Base-by-base conservation (phyloP, 2,797 vertebrate genomes). In the Molossus molossus region DNA sequence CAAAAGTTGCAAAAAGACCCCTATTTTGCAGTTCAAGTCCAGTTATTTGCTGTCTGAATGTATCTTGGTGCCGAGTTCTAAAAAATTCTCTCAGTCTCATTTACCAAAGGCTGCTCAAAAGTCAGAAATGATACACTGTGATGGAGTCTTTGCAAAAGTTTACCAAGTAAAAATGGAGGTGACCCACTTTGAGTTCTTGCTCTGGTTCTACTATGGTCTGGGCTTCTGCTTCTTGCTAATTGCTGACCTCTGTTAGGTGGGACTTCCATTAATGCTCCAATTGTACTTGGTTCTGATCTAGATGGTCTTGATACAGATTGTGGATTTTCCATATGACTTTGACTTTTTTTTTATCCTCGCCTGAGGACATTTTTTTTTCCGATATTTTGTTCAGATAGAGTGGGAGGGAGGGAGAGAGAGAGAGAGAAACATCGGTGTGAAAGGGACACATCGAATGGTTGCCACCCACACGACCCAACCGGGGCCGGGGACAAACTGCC, bases 71-170 rank as follows among this genome's bases (percentile, higher is more conserved):
- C 97, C 99, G 99, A 98, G 99, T 99, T 98, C 99, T 98, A 84
- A 99, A 99, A 97, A 98, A 99, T 99, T 80, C 98, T 99, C 97
- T 99, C 99, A 2, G 98, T 97, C 95, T 99, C 99, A 29, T 97
- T 93, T 1, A 97, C 95, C 0, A 98, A 94, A 93, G 97, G 92
- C 67, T 97, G 85, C 17, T 98, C 98, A 29, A 97, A 97, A 14
- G 96, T 98, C 96, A 97, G 98, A 97, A 98, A 86, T 81, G 98
- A 97, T 0, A 98, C 96, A 85, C 64, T 92, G 85, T 98, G 97
- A 37, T 98, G 98, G 84, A 97, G 94, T 96, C 98, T 98, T 70
- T 98, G 97, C 65, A 99, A 97, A 87, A 98, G 96, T 86, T 99
- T 98, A 5, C 98, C 98, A 94, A 98, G 97, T 57, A 98, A 98